Evolutionary conservation across 1,140 invertebrate species (phyloP).

Genomic region (Lepidurus apus): DNA sequence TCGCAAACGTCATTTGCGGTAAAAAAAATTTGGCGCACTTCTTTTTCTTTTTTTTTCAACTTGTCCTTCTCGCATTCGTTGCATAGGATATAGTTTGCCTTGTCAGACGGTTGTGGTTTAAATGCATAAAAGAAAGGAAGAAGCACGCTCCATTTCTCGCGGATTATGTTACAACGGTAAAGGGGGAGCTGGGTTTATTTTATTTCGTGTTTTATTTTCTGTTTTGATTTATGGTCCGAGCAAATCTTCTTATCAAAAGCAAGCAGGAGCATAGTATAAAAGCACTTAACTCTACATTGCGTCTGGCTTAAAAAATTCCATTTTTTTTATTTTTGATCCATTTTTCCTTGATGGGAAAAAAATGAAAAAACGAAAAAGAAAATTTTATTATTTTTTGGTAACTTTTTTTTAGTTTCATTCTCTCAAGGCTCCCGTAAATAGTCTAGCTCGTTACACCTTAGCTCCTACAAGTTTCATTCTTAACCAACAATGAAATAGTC

Average conservation of each 20-base stretch:
- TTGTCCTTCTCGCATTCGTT: not conserved
- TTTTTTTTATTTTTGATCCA: not conserved
- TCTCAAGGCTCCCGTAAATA: too few species aligned
- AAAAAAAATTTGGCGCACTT: not conserved
- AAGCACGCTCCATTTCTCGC: slow-evolving; percentile 2
- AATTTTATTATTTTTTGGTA: too few species aligned
- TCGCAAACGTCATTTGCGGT: not conserved
- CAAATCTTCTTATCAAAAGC: slow-evolving; percentile 15
- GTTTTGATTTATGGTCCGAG: not conserved
- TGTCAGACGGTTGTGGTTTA: not conserved
- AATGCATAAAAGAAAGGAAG: slow-evolving; percentile 6
- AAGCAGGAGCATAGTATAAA: not conserved
- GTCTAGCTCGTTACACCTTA: too few species aligned
- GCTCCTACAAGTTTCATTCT: too few species aligned
- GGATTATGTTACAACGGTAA: not conserved
- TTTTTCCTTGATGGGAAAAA: too few species aligned
- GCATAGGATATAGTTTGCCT: not conserved
- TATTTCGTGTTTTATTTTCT: not conserved
- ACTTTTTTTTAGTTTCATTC: too few species aligned
- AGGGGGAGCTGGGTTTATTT: not conserved
- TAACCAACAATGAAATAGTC: too few species aligned
- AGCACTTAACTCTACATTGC: not conserved
- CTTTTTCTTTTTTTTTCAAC: not conserved
- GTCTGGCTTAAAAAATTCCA: not conserved
- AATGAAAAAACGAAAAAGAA: too few species aligned